Evolutionary conservation across 2,113 vertebrate species (phyloP).

Genomic region (Atherinomorus stipes): DNA sequence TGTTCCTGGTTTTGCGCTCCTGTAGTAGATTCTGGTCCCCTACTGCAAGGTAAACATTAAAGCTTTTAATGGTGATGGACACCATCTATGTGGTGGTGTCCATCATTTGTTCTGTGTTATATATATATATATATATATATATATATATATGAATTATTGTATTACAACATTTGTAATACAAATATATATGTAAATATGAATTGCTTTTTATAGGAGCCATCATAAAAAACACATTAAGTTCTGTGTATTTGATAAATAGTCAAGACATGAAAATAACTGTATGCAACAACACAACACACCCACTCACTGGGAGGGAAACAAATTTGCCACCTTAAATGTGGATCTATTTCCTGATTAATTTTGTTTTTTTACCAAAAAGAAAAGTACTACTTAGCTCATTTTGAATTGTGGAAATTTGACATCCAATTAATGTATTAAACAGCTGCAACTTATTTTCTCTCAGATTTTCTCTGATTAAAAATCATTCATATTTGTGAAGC

Average conservation of each 20-base stretch:
- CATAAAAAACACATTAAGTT: too few species aligned
- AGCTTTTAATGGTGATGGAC: background rate
- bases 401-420: background rate
- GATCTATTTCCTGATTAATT: background rate
- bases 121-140: too few species aligned
- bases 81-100: background rate
- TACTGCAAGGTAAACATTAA: background rate
- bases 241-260: background rate
- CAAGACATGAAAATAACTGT: background rate
- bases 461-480: too few species aligned
- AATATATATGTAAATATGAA: too few species aligned
- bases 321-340: constrained; percentile 9
- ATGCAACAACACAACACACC: constrained; percentile 1
- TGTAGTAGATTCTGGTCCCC: background rate
- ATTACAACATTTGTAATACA: too few species aligned
- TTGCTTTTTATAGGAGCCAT: too few species aligned
- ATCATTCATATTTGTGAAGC: too few species aligned
- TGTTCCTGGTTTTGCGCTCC: background rate
- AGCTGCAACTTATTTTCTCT: background rate
- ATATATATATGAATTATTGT: too few species aligned
- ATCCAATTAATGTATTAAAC: background rate
- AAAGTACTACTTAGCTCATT: background rate
- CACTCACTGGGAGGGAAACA: constrained; percentile 23
- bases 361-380: background rate
- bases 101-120: background rate